Conservation (phyloP, 2,113 vertebrate species). For the Muntiacus muntjak region DNA sequence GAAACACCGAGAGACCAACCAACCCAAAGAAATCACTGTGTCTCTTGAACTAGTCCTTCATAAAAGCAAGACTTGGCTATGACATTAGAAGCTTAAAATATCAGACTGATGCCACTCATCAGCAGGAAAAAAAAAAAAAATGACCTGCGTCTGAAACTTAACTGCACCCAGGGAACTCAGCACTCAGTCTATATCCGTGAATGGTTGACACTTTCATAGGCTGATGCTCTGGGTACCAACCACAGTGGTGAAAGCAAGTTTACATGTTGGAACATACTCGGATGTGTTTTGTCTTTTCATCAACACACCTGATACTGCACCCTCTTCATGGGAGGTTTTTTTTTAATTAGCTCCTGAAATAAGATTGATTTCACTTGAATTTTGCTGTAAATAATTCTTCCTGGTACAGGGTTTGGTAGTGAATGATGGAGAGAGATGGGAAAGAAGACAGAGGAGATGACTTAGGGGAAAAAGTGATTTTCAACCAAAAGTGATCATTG, state of each 20-base stretch:
- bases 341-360: neutral
- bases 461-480: neutral
- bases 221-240: neutral
- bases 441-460: neutral
- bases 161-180: neutral
- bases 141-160: neutral
- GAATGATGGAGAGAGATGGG: neutral
- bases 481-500: neutral
- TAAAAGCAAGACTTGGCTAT: neutral
- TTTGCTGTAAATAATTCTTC: neutral
- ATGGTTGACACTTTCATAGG: neutral
- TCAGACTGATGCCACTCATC: neutral
- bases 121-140: neutral
- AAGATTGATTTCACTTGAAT: neutral
- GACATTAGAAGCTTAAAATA: neutral
- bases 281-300: neutral
- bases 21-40: neutral
- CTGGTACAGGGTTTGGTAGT: neutral
- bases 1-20: neutral
- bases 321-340: neutral
- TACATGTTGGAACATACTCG: neutral
- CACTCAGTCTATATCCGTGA: neutral
- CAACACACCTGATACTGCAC: neutral
- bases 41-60: neutral
- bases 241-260: too few species aligned